Percentiles rank a stretch among this genome's conserved stretches.
Evolutionary conservation across 2,888 invertebrate genomes (phyloP).

Genomic region (Lithophane semibrunnea): DNA sequence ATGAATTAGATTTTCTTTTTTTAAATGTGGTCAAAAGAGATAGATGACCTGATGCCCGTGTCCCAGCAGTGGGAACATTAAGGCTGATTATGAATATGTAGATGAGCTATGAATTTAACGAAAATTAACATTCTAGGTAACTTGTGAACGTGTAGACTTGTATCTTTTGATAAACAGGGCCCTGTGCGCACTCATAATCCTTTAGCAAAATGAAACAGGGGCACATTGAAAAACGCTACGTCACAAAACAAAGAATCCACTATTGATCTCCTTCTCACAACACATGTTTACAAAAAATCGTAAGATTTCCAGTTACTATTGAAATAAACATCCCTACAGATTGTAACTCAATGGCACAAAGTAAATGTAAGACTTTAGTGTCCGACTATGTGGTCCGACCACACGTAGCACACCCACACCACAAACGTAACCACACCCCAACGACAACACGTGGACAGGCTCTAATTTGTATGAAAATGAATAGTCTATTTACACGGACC

Average conservation of each 20-base stretch:
- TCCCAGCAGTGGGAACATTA: too few species aligned
- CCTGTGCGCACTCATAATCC: too few species aligned
- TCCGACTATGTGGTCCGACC: neutral
- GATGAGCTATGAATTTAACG: too few species aligned
- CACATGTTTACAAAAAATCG: slow-evolving; percentile 6
- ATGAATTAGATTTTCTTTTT: too few species aligned
- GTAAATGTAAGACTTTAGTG: slow-evolving; percentile 49
- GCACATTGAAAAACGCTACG: neutral
- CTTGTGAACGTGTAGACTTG: too few species aligned
- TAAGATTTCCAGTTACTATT: slow-evolving; percentile 30
- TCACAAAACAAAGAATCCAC: slow-evolving; percentile 1
- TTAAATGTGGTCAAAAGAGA: too few species aligned
- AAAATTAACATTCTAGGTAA: too few species aligned
- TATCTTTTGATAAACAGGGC: too few species aligned
- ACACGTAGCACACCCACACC: neutral
- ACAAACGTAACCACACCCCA: neutral
- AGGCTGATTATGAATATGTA: too few species aligned
- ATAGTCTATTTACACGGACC: neutral
- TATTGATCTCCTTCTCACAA: neutral
- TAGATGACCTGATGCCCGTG: too few species aligned
- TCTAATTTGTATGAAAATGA: neutral
- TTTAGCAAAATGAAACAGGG: neutral
- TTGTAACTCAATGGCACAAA: slow-evolving; percentile 35
- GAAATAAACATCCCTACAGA: slow-evolving; percentile 25
- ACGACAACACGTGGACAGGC: neutral